Percentiles rank a stretch among this genome's conserved stretches.
phyloP scores from a whole-genome alignment of 1,140 invertebrate genomes.

The Lordiphosa stackelbergi region DNA sequence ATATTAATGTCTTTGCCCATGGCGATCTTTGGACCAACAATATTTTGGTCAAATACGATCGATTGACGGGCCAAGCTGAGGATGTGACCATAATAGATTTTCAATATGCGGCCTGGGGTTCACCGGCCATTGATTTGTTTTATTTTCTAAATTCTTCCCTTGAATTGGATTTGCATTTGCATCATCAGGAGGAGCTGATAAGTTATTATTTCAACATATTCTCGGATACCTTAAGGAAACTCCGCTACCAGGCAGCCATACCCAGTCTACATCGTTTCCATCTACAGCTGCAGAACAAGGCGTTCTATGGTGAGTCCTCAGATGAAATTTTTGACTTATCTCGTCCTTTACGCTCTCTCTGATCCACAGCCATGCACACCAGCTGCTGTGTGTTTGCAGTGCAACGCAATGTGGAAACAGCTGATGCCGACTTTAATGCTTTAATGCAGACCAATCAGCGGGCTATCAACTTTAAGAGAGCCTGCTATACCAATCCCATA shows the following conservation, averaged over 20 bases:
- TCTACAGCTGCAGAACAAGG: constrained; percentile 54
- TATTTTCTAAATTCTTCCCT: constrained; percentile 73
- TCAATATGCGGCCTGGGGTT: constrained; percentile 72
- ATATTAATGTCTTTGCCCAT: constrained; percentile 82
- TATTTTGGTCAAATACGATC: constrained; percentile 81
- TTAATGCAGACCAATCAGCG: constrained; percentile 56
- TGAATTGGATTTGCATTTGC: constrained; percentile 46
- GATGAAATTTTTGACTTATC: not conserved
- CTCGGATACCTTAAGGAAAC: constrained; percentile 42
- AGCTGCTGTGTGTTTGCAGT: constrained; percentile 28
- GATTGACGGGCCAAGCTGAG: constrained; percentile 73
- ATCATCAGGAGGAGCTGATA: constrained; percentile 54
- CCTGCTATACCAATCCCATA: constrained; percentile 48
- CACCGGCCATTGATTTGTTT: constrained; percentile 70
- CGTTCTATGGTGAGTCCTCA: constrained; percentile 55
- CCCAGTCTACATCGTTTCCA: constrained; percentile 61
- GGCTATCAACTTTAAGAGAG: constrained; percentile 44
- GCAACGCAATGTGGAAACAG: constrained; percentile 46
- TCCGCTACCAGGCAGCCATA: constrained; percentile 50
- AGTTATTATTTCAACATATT: constrained; percentile 64
- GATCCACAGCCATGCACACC: constrained; percentile 55
- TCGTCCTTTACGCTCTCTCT: too few relatives aligned
- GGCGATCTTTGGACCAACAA: constrained; percentile 85
- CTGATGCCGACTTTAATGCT: constrained; percentile 61
- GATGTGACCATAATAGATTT: constrained; percentile 78